Conservation (phyloP, 2,797 vertebrate species). For the Enoplosus armatus region DNA sequence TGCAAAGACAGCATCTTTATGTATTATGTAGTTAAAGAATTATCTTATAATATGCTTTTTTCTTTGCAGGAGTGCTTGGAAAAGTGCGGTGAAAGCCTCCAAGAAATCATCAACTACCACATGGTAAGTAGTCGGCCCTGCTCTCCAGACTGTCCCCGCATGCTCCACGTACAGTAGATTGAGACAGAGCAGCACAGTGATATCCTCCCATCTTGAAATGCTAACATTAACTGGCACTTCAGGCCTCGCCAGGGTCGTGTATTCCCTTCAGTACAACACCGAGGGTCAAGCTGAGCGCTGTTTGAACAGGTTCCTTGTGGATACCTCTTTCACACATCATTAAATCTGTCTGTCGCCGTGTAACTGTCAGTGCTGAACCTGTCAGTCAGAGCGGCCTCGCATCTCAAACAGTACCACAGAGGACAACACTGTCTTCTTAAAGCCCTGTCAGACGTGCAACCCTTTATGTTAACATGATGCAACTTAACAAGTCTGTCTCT, state of each 20-base stretch:
- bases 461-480: too few relatives aligned
- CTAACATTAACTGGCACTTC: slow-evolving; percentile 31
- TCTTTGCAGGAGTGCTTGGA: slow-evolving; percentile 92
- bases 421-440: too few relatives aligned
- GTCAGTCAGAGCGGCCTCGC: slow-evolving; percentile 7
- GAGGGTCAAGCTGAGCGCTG: slow-evolving; percentile 22
- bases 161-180: slow-evolving; percentile 12
- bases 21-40: slow-evolving; percentile 21
- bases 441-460: too few relatives aligned
- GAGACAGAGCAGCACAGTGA: slow-evolving; percentile 26
- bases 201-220: slow-evolving; percentile 40
- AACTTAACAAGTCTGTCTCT: too few relatives aligned
- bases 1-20: slow-evolving; percentile 17
- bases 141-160: slow-evolving; percentile 34
- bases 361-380: background rate
- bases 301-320: slow-evolving; percentile 34
- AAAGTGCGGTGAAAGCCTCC: slow-evolving; percentile 95
- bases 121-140: slow-evolving; percentile 89
- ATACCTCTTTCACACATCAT: slow-evolving; percentile 40
- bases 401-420: background rate
- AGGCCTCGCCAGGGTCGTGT: slow-evolving; percentile 3
- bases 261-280: background rate
- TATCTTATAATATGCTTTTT: slow-evolving; percentile 29
- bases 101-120: slow-evolving; percentile 98
- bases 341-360: slow-evolving; percentile 10